Percentiles rank a stretch among this genome's conserved stretches.
Conservation (phyloP, 2,113 vertebrate genomes). For the Myotis brandtii region DNA sequence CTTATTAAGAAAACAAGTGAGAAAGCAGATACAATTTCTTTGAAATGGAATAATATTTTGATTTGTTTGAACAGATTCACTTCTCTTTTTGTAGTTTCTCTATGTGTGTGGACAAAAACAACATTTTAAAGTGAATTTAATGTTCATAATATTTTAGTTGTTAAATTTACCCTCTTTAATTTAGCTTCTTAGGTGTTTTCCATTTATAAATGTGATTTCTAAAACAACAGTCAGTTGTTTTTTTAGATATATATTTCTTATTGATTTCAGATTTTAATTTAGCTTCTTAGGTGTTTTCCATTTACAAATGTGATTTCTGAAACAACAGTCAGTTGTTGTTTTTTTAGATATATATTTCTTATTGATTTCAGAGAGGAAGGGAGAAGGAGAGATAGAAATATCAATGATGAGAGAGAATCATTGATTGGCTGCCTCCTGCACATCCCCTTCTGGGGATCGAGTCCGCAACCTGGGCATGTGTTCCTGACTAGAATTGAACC, state of each 20-base stretch:
- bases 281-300: neutral
- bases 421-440: too few species aligned
- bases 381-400: too few species aligned
- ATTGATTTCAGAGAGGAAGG: too few species aligned
- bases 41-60: neutral
- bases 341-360: too few species aligned
- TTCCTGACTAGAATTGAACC: too few species aligned
- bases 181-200: neutral
- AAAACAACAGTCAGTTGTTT: neutral
- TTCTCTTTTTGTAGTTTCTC: neutral
- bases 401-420: too few species aligned
- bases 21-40: neutral
- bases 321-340: neutral
- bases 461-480: too few species aligned
- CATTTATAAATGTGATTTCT: neutral
- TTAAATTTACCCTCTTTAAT: constrained; percentile 1
- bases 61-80: neutral
- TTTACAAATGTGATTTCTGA: neutral
- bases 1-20: neutral
- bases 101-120: neutral
- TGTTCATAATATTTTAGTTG: neutral
- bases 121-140: neutral
- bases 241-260: too few species aligned
- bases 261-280: too few species aligned
- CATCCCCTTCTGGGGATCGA: too few species aligned